Evolutionary conservation across 2,888 invertebrate genomes (phyloP).

Genomic region (Incurvaria masculella): DNA sequence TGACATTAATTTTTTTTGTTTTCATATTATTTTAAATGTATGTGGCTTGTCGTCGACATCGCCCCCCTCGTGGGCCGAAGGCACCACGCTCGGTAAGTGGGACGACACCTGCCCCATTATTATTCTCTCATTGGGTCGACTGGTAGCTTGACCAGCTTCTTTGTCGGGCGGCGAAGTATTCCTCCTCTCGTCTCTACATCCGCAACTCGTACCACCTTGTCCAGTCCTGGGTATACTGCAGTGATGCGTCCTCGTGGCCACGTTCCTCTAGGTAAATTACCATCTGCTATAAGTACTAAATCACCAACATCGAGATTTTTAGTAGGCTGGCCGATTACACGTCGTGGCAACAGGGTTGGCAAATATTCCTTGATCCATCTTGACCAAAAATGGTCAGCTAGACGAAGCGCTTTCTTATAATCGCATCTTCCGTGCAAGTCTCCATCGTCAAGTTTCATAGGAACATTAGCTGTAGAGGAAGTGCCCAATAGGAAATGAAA

Average conservation of each 20-base stretch:
- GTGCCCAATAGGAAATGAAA: conserved; percentile 6
- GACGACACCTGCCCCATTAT: too few relatives aligned
- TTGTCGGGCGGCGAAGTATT: not conserved
- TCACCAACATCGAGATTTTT: not conserved
- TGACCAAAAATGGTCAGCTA: conserved; percentile 5
- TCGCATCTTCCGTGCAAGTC: conserved; percentile 4
- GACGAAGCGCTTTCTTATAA: conserved; percentile 1
- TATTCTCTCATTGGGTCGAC: too few relatives aligned
- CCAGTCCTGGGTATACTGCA: conserved; percentile 1
- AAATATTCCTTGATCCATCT: conserved; percentile 5
- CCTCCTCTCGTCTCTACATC: conserved; percentile 3
- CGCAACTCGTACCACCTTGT: conserved; percentile 6
- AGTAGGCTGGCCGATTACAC: not conserved
- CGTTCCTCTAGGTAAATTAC: conserved; percentile 3
- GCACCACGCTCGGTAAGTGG: too few relatives aligned
- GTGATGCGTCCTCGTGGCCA: conserved; percentile 5
- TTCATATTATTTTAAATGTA: too few relatives aligned
- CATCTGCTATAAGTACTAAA: conserved; percentile 4
- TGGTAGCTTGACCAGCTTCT: not conserved
- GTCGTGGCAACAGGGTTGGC: not conserved
- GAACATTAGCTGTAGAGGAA: not conserved
- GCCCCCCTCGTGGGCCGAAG: too few relatives aligned
- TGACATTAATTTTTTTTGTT: too few relatives aligned
- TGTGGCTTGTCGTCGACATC: too few relatives aligned
- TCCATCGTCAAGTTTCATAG: not conserved